Base-by-base conservation (phyloP, 2,113 vertebrate species). In the Hypanus sabinus region DNA sequence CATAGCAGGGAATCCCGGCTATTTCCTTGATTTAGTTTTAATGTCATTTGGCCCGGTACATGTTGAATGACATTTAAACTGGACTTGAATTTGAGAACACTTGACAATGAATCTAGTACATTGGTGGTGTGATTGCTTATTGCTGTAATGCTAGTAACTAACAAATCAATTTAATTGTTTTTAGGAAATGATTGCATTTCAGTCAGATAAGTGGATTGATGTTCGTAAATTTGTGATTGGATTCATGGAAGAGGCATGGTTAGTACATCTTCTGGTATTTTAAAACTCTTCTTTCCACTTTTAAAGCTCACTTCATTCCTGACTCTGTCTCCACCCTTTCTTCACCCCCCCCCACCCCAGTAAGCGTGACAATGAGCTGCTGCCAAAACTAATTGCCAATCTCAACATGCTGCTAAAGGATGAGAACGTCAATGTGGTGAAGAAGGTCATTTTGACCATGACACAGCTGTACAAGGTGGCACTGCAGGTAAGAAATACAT, bases 191-290 rank as follows among this genome's bases (percentile, higher is more conserved):
- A 98, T 99, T 68, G 98, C 98, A 0, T 99, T 99, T 95, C 98
- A 99, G 94, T 98, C 97, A 0, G 98, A 99, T 95, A 98, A 98
- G 68, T 99, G 98, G 0, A 97, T 98, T 0, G 98, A 99, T 95
- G 98, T 99, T 77, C 97, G 97, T 14, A 99, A 99, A 75, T 98
- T 98, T 95, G 98, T 99, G 93, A 98, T 99, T 27, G 98, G 98
- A 60, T 99, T 99, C 95, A 99, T 99, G 2, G 98, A 99, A 95
- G 98, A 99, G 94, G 98, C 98, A 6, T 98, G 98, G 98, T 99
- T 95, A 96, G 97, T 95, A 30, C 18, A n/a, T 7, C 14, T 94
- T 57, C 24, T n/a, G 6, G 5, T 6, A 5, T 81, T 65, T 80
- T 14, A 14, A 36, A 10, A 30, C 33, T 18, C 6, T 11, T 46